Conservation (phyloP, 2,113 vertebrate species). For the Caloenas nicobarica region DNA sequence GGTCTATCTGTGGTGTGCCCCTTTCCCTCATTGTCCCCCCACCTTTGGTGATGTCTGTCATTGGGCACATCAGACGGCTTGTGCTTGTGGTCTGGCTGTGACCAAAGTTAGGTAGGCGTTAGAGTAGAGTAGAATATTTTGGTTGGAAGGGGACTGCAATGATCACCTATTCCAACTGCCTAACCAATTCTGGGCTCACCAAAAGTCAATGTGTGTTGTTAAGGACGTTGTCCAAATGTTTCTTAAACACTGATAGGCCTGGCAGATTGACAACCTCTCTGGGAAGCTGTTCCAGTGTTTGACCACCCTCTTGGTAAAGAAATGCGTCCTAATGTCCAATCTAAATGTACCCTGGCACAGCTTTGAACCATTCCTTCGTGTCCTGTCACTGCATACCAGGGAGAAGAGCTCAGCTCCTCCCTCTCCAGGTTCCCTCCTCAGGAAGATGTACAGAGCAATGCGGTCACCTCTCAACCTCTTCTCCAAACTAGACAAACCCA, state of each 20-base stretch:
- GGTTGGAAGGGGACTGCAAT: not conserved
- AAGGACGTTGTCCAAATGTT: not conserved
- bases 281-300: not conserved
- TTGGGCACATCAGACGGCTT: accelerated
- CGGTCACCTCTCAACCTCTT: too few species aligned
- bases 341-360: too few species aligned
- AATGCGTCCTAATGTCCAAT: too few species aligned
- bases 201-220: too few species aligned
- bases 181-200: too few species aligned
- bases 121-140: not conserved
- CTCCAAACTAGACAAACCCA: too few species aligned
- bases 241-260: not conserved
- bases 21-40: accelerated
- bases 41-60: accelerated
- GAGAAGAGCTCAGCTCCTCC: too few species aligned
- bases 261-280: not conserved
- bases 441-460: too few species aligned
- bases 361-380: too few species aligned
- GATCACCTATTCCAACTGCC: not conserved
- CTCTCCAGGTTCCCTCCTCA: too few species aligned
- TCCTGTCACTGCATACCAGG: too few species aligned
- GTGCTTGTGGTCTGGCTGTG: not conserved
- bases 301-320: not conserved
- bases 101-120: accelerated
- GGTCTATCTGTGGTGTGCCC: not conserved